Conservation (phyloP, 2,888 invertebrate species). For the Dichetophora obliterata region DNA sequence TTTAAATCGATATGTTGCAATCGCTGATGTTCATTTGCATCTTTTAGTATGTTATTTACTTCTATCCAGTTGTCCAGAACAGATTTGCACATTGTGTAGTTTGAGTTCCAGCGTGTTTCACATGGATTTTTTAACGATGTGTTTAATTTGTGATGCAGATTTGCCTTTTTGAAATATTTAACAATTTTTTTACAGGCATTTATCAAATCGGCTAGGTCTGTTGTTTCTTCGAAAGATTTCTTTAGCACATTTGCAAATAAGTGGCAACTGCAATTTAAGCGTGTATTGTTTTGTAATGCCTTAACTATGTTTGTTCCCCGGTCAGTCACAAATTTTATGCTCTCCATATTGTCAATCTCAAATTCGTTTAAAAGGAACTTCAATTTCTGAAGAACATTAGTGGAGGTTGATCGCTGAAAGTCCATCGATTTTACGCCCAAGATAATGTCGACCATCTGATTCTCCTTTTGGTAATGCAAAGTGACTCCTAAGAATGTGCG, state of each 20-base stretch:
- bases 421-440: conserved; percentile 48
- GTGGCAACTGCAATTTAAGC: conserved; percentile 42
- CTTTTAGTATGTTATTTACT: conserved; percentile 18
- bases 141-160: conserved; percentile 41
- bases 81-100: conserved; percentile 35
- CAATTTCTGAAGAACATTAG: conserved; percentile 40
- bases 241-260: conserved; percentile 42
- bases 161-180: conserved; percentile 44
- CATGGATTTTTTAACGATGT: conserved; percentile 38
- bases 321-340: conserved; percentile 41
- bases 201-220: not conserved
- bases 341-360: conserved; percentile 39
- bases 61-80: conserved; percentile 35
- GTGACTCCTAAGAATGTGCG: conserved; percentile 47
- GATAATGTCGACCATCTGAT: conserved; percentile 40
- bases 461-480: conserved; percentile 47
- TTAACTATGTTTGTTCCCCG: conserved; percentile 38
- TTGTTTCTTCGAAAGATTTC: conserved; percentile 29
- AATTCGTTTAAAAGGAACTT: conserved; percentile 39
- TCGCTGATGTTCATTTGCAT: conserved; percentile 23
- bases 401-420: conserved; percentile 42
- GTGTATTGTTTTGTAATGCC: conserved; percentile 40
- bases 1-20: conserved; percentile 34
- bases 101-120: conserved; percentile 46
- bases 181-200: conserved; percentile 30